phyloP scores from a whole-genome alignment of 92 coral and sea anemone genomes.

The Pocillopora meandrina region DNA sequence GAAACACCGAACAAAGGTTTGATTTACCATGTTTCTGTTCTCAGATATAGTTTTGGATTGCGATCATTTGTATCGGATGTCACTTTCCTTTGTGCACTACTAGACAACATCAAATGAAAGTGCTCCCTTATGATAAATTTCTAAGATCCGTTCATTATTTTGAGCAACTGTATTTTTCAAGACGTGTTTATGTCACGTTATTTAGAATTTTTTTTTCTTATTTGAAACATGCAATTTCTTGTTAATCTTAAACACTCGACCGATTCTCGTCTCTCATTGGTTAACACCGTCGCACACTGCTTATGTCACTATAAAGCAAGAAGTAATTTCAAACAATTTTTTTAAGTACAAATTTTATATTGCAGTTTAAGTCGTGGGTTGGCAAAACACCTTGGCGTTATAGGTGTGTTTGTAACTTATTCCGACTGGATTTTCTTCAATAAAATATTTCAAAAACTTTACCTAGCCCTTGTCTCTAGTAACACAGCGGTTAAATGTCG shows the following conservation, averaged over 20 bases:
- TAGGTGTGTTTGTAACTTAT: constrained; percentile 10
- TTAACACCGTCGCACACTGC: not conserved
- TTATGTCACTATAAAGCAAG: constrained; percentile 13
- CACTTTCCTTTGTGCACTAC: not conserved
- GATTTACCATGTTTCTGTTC: not conserved
- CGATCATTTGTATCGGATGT: not conserved
- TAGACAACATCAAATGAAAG: not conserved
- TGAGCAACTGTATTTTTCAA: not conserved
- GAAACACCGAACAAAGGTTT: not conserved
- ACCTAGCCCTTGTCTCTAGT: not conserved
- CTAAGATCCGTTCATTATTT: not conserved
- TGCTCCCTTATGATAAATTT: not conserved
- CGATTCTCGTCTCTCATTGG: constrained; percentile 3
- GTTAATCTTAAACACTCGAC: not conserved
- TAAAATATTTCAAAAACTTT: constrained; percentile 15
- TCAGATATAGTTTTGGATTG: not conserved
- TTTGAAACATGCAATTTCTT: not conserved
- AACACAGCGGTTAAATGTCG: not conserved
- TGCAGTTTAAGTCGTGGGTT: constrained; percentile 29
- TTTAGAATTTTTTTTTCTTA: not conserved
- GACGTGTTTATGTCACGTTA: not conserved
- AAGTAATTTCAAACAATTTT: constrained; percentile 7
- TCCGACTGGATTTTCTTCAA: constrained; percentile 31
- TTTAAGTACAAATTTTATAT: constrained; percentile 27
- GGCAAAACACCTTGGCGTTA: constrained; percentile 7